Percentiles rank a stretch among this genome's conserved stretches.
Conservation (phyloP, 1,140 invertebrate species). For the Procambarus virginalis region DNA sequence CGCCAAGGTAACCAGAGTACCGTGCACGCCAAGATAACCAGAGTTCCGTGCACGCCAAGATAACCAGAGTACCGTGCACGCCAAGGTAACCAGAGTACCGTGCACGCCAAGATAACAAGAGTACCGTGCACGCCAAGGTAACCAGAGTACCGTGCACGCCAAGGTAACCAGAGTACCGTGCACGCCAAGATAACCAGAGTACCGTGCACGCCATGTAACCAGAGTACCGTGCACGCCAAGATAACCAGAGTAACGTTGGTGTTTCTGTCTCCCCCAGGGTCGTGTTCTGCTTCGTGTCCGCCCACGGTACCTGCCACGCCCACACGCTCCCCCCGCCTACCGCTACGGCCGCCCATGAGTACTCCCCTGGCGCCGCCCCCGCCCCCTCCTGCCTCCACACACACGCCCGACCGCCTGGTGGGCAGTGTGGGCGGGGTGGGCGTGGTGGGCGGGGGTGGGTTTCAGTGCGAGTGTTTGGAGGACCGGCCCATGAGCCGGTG, state of each 20-base stretch:
- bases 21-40: too few species aligned
- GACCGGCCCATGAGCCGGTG: constrained; percentile 53
- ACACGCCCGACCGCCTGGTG: constrained; percentile 16
- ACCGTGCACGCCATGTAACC: too few species aligned
- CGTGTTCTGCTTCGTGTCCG: constrained; percentile 53
- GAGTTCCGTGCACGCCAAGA: too few species aligned
- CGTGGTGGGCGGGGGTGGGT: constrained; percentile 48
- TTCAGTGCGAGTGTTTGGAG: constrained; percentile 65
- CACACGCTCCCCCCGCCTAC: constrained; percentile 56
- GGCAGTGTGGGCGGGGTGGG: constrained; percentile 25
- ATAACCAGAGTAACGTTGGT: neutral
- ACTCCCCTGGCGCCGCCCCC: constrained; percentile 32
- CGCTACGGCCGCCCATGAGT: constrained; percentile 26
- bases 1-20: too few species aligned
- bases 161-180: too few species aligned
- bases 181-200: too few species aligned
- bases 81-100: too few species aligned
- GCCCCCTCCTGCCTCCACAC: constrained; percentile 32
- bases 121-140: too few species aligned
- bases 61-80: too few species aligned
- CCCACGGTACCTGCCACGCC: constrained; percentile 62
- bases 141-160: too few species aligned
- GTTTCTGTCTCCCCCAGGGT: constrained; percentile 30
- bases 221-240: too few species aligned
- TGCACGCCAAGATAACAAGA: too few species aligned